Base-by-base conservation (phyloP, 2,888 invertebrate genomes). In the Netelia melanura region DNA sequence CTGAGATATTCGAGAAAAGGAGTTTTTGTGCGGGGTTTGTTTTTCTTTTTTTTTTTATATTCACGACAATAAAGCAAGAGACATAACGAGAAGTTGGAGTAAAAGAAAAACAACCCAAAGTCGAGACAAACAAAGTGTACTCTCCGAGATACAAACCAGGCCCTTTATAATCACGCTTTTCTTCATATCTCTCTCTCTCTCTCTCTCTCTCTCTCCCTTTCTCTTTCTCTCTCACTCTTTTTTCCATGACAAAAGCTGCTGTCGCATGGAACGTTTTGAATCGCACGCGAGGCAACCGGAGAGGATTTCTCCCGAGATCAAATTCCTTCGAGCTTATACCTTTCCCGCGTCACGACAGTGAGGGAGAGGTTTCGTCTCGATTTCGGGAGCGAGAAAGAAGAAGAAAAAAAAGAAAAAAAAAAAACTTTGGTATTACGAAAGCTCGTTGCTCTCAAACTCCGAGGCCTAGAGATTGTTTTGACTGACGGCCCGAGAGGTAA, bases 111-210 rank as follows among this genome's bases (percentile, higher is more conserved):
- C 23, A 61, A 61, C 17, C 9, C 5, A 25, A 61, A 61, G 25
- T 25, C 23, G 25, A 10, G 25, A 9, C 9, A 23, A 14, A 30
- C 30, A n/a, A n/a, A n/a, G 21, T 56, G 56, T 17, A 56, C 56
- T 56, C 56, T 56, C 17, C n/a, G 56, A 56, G 56, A n/a, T 30
- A 30, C 30, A 30, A 17, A 10, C 25, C 14, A 25, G 25, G 25
- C 61, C 25, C 14, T 61, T 61, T 61, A 25, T 25, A 25, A 61
- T 61, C 25, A 61, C 23, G 23, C 25, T 25, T 61, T 61, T 61
- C 11, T 61, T 61, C 61, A 25, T 25, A 3, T 25, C 25, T 61
- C 10, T 2, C 14, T 61, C 61, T 25, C 30, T 30, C 30, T 30
- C 30, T 30, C 30, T 5, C 30, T 1, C 17, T 17, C 0, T 17